Conservation (phyloP, 2,797 vertebrate genomes). For the Leptatherina wallacei region DNA sequence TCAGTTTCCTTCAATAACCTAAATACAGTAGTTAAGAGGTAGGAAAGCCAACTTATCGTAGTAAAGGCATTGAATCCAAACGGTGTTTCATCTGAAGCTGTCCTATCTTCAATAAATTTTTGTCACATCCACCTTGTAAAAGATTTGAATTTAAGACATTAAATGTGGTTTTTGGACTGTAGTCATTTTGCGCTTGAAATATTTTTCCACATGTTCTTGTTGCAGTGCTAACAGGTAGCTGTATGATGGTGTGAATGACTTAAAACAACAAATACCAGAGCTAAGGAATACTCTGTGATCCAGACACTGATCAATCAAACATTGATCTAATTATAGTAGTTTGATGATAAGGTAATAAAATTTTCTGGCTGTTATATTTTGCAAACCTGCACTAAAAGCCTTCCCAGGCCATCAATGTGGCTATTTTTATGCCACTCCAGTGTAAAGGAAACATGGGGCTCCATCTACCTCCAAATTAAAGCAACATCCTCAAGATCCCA, state of each 20-base stretch:
- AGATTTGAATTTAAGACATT: background rate
- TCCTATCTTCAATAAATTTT: background rate
- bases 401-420: background rate
- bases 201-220: too few species aligned
- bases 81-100: background rate
- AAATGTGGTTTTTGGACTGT: background rate
- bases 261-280: background rate
- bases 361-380: background rate
- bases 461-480: conserved; percentile 24
- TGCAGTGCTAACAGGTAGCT: too few species aligned
- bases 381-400: conserved; percentile 2
- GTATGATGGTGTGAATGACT: background rate
- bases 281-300: too few species aligned
- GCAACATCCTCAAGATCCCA: conserved; percentile 41
- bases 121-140: background rate
- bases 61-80: background rate
- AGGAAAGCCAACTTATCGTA: background rate
- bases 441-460: conserved; percentile 8
- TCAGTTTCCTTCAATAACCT: background rate
- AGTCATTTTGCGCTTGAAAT: too few species aligned
- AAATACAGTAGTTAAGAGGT: background rate
- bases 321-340: too few species aligned
- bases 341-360: background rate
- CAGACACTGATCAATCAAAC: too few species aligned
- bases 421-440: conserved; percentile 1